Evolutionary conservation across 2,888 invertebrate genomes (phyloP).

Genomic region (Zaprionus obscuricornis): DNA sequence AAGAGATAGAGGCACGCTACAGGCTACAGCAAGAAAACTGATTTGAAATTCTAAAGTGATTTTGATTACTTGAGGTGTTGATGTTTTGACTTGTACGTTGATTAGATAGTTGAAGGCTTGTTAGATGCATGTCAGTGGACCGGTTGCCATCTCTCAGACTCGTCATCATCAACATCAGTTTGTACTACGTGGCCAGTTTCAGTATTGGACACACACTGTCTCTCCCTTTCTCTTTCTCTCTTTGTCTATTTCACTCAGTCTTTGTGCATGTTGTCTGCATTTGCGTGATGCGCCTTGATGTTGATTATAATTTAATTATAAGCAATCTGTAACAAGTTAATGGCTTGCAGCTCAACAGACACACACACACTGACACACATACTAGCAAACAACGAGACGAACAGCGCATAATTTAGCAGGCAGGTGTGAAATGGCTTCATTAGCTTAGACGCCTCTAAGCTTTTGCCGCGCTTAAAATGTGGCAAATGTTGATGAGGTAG

Average conservation of each 20-base stretch:
- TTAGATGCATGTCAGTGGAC: conserved; percentile 75
- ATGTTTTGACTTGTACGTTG: conserved; percentile 77
- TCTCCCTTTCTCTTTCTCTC: too few relatives aligned
- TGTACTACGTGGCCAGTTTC: too few relatives aligned
- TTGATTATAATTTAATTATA: conserved; percentile 76
- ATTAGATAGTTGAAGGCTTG: conserved; percentile 75
- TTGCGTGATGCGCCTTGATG: conserved; percentile 48
- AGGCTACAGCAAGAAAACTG: conserved; percentile 64
- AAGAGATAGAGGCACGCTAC: conserved; percentile 34
- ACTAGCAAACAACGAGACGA: too few relatives aligned
- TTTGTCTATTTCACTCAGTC: too few relatives aligned
- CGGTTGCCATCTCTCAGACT: conserved; percentile 10
- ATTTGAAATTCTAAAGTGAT: conserved; percentile 78
- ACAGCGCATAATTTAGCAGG: conserved; percentile 65
- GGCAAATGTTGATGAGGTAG: conserved; percentile 38
- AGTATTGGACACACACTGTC: too few relatives aligned
- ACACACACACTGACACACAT: too few relatives aligned
- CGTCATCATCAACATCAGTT: too few relatives aligned
- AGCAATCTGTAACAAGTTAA: conserved; percentile 73
- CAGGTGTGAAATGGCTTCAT: conserved; percentile 76
- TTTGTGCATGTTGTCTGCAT: too few relatives aligned
- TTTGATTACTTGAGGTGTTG: conserved; percentile 78
- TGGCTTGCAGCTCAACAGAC: conserved; percentile 50
- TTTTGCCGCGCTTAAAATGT: conserved; percentile 3
- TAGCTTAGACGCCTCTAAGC: conserved; percentile 54